Percentiles rank a stretch among this genome's conserved stretches.
These are phyloP conservation scores for Antheraea mylitta DNA, from an alignment of 1,140 invertebrate species.

Conservation along the genomic window DNA sequence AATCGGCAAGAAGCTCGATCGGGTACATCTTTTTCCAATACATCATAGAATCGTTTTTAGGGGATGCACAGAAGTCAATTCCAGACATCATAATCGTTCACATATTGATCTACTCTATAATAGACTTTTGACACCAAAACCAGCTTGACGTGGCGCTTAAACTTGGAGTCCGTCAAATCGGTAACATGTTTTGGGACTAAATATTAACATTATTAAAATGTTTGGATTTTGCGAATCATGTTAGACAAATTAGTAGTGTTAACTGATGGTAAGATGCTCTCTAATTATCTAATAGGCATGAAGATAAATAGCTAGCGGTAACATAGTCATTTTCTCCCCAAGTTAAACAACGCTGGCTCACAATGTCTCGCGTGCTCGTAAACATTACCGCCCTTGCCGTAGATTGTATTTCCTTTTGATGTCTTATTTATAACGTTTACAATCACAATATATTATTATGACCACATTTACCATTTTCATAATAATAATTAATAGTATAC, in stretches of 20 bases:
- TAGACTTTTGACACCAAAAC: too few relatives aligned
- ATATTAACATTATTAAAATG: not conserved
- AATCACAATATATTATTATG: conserved; percentile 4
- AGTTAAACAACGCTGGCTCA: not conserved
- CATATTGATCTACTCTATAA: too few relatives aligned
- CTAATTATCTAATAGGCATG: not conserved
- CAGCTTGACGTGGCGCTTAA: too few relatives aligned
- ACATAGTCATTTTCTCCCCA: not conserved
- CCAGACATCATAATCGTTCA: too few relatives aligned
- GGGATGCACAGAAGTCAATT: too few relatives aligned
- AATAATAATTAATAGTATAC: too few relatives aligned
- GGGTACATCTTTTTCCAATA: too few relatives aligned
- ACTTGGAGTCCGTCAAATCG: too few relatives aligned
- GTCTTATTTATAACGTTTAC: conserved; percentile 22
- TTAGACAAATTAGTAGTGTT: not conserved
- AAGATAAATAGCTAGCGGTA: not conserved
- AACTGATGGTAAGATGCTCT: not conserved
- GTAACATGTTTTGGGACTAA: too few relatives aligned
- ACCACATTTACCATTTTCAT: not conserved
- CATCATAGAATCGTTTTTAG: too few relatives aligned
- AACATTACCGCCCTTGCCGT: conserved; percentile 17
- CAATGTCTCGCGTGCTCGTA: conserved; percentile 19
- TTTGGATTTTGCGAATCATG: not conserved
- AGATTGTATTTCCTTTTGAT: conserved; percentile 23
- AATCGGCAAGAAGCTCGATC: too few relatives aligned